A percentile compares a stretch with the other conserved stretches of the same genome.
These are phyloP conservation scores for Aelia acuminata DNA, from an alignment of 2,888 invertebrate species.

Conservation along the genomic window DNA sequence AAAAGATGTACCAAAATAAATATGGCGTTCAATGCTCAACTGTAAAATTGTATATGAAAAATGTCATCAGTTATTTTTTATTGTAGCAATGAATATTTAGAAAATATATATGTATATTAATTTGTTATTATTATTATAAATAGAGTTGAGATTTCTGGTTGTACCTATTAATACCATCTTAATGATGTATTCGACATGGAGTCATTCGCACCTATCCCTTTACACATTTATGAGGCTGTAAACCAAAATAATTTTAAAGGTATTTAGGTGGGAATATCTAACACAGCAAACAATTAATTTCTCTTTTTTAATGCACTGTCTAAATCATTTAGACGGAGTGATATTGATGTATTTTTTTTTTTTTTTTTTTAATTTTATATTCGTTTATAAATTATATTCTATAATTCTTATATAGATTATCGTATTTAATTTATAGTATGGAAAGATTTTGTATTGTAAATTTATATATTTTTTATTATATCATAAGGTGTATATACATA, in stretches of 20 bases:
- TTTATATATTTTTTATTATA: constrained; percentile 28
- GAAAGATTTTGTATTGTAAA: constrained; percentile 27
- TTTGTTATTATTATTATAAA: constrained; percentile 27
- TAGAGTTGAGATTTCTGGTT: constrained; percentile 33
- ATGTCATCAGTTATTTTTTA: constrained; percentile 36
- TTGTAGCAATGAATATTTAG: neutral
- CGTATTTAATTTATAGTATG: neutral
- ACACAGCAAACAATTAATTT: neutral
- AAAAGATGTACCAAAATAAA: constrained; percentile 6
- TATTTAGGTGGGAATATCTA: neutral
- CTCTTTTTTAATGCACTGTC: neutral
- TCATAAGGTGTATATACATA: neutral
- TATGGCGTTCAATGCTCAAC: constrained; percentile 27
- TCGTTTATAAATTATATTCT: neutral
- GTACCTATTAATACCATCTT: neutral
- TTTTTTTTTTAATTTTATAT: constrained; percentile 18
- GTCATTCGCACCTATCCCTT: neutral
- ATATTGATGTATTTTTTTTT: constrained; percentile 2
- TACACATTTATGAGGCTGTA: neutral
- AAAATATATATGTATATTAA: neutral
- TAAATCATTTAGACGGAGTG: neutral
- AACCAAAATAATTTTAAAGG: neutral
- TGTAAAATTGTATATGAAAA: constrained; percentile 42
- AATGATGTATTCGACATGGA: neutral
- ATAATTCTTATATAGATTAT: neutral